These are phyloP conservation scores for Octomys mimax DNA, from an alignment of 2,797 vertebrate species.

Conservation along the genomic window DNA sequence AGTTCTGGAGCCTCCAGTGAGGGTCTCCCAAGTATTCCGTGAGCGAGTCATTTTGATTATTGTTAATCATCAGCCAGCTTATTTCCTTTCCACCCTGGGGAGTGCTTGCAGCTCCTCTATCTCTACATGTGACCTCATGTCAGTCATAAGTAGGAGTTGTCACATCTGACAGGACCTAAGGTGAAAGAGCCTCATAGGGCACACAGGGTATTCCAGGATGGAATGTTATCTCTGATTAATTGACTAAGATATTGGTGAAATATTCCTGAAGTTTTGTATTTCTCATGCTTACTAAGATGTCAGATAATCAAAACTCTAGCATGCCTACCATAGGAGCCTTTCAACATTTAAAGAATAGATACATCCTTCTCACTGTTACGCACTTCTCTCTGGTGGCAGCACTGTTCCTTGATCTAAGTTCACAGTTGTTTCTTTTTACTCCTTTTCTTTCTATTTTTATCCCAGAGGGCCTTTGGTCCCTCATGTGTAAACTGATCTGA, in stretches of 20 bases:
- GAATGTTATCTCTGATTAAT: background rate
- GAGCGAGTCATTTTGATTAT: background rate
- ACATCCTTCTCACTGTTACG: background rate
- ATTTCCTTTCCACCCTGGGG: background rate
- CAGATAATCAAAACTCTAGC: background rate
- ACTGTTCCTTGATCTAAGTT: background rate
- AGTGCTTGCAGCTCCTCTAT: background rate
- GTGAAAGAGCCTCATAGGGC: background rate
- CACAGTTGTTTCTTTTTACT: background rate
- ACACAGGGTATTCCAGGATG: background rate
- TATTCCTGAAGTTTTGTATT: background rate
- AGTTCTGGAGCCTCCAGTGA: background rate
- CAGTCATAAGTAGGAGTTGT: background rate
- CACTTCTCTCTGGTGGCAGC: background rate
- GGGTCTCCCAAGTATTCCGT: background rate
- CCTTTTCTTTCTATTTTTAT: background rate
- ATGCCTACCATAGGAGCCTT: background rate
- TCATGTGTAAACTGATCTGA: background rate
- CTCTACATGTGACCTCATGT: fast-evolving
- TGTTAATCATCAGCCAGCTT: background rate
- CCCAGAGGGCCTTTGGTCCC: background rate
- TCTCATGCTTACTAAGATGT: background rate
- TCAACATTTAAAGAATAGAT: background rate
- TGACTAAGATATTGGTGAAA: background rate
- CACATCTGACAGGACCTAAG: background rate